Conservation (phyloP, 2,113 vertebrate species). For the Cricetomys ansorgei region DNA sequence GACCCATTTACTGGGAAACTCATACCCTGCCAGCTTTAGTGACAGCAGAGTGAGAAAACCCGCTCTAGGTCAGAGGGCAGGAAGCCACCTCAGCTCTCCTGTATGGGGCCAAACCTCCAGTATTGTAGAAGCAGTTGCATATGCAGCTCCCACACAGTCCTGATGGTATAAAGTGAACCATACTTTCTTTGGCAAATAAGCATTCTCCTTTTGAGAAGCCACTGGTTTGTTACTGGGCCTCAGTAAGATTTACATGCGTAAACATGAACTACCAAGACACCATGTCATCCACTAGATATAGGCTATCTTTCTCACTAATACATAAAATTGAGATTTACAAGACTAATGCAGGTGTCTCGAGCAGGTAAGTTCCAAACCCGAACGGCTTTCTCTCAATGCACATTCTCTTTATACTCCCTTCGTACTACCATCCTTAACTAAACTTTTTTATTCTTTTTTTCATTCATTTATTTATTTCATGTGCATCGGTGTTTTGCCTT, state of each 20-base stretch:
- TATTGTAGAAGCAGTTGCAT: not conserved
- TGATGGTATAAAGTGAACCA: not conserved
- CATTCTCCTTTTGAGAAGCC: not conserved
- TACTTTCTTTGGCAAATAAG: constrained; percentile 33
- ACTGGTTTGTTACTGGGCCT: not conserved
- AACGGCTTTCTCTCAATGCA: not conserved
- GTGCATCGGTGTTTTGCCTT: too few species aligned
- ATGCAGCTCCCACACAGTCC: not conserved
- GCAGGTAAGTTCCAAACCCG: not conserved
- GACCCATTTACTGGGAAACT: not conserved
- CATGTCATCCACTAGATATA: not conserved
- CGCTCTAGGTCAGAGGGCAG: not conserved
- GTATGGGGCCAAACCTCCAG: not conserved
- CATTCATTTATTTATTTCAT: too few species aligned
- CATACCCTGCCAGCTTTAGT: not conserved
- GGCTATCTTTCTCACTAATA: not conserved
- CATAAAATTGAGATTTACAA: not conserved
- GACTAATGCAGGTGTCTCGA: not conserved
- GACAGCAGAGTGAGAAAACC: not conserved
- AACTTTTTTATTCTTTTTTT: too few species aligned
- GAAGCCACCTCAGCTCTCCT: not conserved
- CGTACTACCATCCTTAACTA: too few species aligned
- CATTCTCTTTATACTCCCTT: not conserved
- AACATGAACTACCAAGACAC: not conserved
- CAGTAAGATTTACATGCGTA: not conserved